A percentile compares a stretch with the other conserved stretches of the same genome.
Conservation (phyloP, 2,888 invertebrate genomes). For the Bugula neritina region DNA sequence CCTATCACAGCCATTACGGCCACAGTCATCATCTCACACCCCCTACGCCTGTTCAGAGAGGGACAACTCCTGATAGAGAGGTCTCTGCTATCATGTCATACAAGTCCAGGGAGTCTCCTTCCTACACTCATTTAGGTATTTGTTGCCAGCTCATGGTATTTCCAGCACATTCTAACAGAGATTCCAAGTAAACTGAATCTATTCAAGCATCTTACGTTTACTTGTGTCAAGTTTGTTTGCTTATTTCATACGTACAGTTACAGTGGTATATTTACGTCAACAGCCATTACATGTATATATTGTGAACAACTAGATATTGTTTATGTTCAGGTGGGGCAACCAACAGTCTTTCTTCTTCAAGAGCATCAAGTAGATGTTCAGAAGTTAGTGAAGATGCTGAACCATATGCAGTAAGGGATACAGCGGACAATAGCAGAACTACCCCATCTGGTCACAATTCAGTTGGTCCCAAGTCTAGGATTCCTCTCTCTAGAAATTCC, state of each 20-base stretch:
- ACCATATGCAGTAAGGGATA: not conserved
- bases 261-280: too few relatives aligned
- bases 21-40: not conserved
- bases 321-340: not conserved
- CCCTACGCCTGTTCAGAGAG: constrained; percentile 25
- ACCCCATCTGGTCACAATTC: constrained; percentile 10
- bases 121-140: not conserved
- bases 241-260: too few relatives aligned
- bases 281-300: too few relatives aligned
- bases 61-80: constrained; percentile 46
- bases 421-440: not conserved
- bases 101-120: constrained; percentile 15
- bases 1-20: not conserved
- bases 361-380: constrained; percentile 17
- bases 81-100: constrained; percentile 45
- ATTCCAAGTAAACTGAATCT: too few relatives aligned
- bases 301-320: not conserved
- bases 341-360: constrained; percentile 7
- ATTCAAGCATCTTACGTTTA: too few relatives aligned
- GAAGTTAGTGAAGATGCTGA: constrained; percentile 19
- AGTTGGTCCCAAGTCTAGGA: not conserved
- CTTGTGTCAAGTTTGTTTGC: too few relatives aligned
- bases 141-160: too few relatives aligned
- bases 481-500: constrained; percentile 16
- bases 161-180: too few relatives aligned